Conservation (phyloP, 23 tunicate species). For the Halocynthia aurantium region DNA sequence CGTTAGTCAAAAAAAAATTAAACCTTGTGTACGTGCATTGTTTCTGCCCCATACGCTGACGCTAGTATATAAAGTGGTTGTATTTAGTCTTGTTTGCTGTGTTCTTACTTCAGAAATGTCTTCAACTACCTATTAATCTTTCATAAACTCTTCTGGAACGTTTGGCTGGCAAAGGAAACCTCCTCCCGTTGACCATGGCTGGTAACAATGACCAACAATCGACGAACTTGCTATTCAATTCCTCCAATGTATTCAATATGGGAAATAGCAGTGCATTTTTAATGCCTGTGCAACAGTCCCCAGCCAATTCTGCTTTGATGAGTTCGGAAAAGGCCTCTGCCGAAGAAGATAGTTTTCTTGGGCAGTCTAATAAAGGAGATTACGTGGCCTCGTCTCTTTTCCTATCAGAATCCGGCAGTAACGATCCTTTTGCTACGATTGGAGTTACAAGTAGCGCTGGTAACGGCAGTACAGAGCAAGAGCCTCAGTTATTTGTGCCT, state of each 20-base stretch:
- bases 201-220: conserved; percentile 38
- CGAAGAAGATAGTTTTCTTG: conserved; percentile 57
- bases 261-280: conserved; percentile 37
- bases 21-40: too few relatives aligned
- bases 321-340: conserved; percentile 35
- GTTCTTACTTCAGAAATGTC: too few relatives aligned
- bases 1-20: too few relatives aligned
- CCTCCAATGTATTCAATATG: conserved; percentile 30
- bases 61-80: too few relatives aligned
- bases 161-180: neutral
- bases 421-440: conserved; percentile 70
- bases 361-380: conserved; percentile 31
- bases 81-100: too few relatives aligned
- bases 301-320: conserved; percentile 27
- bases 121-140: too few relatives aligned
- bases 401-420: conserved; percentile 30
- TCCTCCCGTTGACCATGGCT: conserved; percentile 23
- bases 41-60: too few relatives aligned
- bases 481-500: conserved; percentile 85
- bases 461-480: conserved; percentile 39
- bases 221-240: conserved; percentile 57
- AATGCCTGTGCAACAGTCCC: conserved; percentile 79
- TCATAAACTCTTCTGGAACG: too few relatives aligned
- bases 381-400: conserved; percentile 56
- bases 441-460: conserved; percentile 4